Evolutionary conservation across 2,113 vertebrate genomes (phyloP), one percentile per base, ranked within the genome.

Genomic region (Brachyhypopomus occidentalis): DNA sequence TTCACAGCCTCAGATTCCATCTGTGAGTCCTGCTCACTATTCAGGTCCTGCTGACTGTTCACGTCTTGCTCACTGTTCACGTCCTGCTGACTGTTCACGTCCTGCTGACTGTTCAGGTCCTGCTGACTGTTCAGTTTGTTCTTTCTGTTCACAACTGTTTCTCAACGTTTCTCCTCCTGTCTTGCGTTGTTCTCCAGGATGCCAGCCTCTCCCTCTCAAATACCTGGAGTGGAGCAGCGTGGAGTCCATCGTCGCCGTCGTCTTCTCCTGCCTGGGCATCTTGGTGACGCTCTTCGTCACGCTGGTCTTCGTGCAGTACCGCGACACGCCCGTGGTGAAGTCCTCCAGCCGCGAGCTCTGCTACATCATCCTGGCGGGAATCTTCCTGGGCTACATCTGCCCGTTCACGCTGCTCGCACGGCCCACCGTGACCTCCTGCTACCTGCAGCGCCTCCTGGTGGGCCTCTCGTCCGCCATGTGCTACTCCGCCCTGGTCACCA

Each of bases 391-490:
- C 80, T 99, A 99, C 0, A 95, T 99, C 87, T 99, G 97, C 86
- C 97, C 98, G 16, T 99, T 99, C 91, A 98, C 97, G 0, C 93
- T 99, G 62, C 96, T 99, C 7, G 96, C 97, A 77, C 96, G 92
- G 48, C 97, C 98, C 20, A 98, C 96, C 0, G 95, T 95, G 0
- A 90, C 92, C 0, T 98, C 97, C 83, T 99, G 98, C 92, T 98
- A 98, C 92, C 89, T 99, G 85, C 98, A 99, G 91, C 95, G 97
- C 60, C 94, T 99, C 79, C 90, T 98, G 81, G 98, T 99, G 36
- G 98, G 98, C 80, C 96, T 99, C 19, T 98, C 98, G 2, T 96
- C 97, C 0, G 94, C 98, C 90, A 99, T 99, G 98, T 99, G 97
- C 88, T 99, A 99, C 84, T 99, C 98, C 0, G 98, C 98, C 7